A percentile compares a stretch with the other conserved stretches of the same genome.
Conservation (phyloP, 2,113 vertebrate genomes). For the Ciconia stormi region DNA sequence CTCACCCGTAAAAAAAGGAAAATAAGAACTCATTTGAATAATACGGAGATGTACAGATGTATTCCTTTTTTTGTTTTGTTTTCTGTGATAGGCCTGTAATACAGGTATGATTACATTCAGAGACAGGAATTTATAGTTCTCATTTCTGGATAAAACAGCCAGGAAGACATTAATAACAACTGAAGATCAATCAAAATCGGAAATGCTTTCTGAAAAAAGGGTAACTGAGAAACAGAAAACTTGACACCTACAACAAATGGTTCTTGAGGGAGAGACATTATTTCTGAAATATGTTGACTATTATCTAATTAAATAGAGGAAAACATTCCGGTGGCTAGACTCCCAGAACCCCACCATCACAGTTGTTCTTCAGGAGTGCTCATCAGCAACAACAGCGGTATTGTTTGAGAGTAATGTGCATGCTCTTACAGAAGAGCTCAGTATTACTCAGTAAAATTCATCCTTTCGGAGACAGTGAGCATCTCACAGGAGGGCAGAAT, state of each 20-base stretch:
- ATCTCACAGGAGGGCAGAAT: neutral
- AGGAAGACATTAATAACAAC: neutral
- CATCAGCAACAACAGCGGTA: neutral
- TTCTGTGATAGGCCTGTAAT: neutral
- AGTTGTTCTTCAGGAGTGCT: neutral
- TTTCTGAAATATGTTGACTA: neutral
- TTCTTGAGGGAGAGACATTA: neutral
- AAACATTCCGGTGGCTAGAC: neutral
- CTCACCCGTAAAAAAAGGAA: neutral
- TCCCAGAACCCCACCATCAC: neutral
- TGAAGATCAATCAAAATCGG: conserved; percentile 7
- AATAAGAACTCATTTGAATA: neutral
- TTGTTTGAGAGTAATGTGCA: neutral
- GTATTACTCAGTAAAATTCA: neutral
- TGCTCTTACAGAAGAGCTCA: neutral
- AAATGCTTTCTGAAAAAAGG: neutral
- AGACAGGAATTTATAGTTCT: neutral
- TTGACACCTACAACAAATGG: neutral
- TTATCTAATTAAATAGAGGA: neutral
- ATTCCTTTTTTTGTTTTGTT: neutral
- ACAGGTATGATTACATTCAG: neutral
- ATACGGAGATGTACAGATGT: neutral
- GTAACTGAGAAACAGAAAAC: conserved; percentile 24
- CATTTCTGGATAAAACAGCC: neutral
- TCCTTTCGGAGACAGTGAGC: neutral